Base-by-base conservation (phyloP, 2,888 invertebrate genomes). In the Tupiocoris notatus region DNA sequence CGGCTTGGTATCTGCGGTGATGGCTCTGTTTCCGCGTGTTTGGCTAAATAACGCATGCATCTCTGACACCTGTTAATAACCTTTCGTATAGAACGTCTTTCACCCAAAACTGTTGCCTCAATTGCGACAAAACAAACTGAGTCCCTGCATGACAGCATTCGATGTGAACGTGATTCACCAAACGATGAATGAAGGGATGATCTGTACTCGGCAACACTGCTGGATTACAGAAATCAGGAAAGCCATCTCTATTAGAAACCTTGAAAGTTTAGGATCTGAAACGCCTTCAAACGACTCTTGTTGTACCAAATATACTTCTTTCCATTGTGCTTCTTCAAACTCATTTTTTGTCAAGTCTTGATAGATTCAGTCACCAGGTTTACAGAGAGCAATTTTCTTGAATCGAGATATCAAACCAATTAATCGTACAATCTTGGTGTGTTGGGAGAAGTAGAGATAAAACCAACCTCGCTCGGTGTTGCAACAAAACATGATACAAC, bases 1-100 rank as follows among this genome's bases (percentile, higher is more conserved):
- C 39, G 39, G 12, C 12, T 39, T 39, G 3, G 6, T 3, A 39
- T 3, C 12, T 7, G 12, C 12, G 39, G 39, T 39, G 39, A 1
- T 1, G 68, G 22, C 16, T n/a, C 9, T 20, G 22, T 16, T 21
- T 67, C 67, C 1, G 24, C 9, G n/a, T 21, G n/a, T 21, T 65
- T 65, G 1, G 65, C 39, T 1, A 18, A 16, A 21, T 25, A 17
- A 6, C 65, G 25, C 39, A 39, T 65, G 18, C 80, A 81, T 20
- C 70, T 23, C n/a, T 78, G 23, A 64, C 80, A 80, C 18, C 39
- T 59, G 21, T 59, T 59, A 9, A 59, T 6, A 17, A 59, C 18
- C 3, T 7, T 16, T 16, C 59, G 16, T 16, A 59, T 59, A 9
- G 59, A 9, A 9, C n/a, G 16, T 59, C 59, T 16, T 6, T 21